These are phyloP conservation scores for Raja brachyura DNA, from an alignment of 2,113 vertebrate species.

Conservation along the genomic window DNA sequence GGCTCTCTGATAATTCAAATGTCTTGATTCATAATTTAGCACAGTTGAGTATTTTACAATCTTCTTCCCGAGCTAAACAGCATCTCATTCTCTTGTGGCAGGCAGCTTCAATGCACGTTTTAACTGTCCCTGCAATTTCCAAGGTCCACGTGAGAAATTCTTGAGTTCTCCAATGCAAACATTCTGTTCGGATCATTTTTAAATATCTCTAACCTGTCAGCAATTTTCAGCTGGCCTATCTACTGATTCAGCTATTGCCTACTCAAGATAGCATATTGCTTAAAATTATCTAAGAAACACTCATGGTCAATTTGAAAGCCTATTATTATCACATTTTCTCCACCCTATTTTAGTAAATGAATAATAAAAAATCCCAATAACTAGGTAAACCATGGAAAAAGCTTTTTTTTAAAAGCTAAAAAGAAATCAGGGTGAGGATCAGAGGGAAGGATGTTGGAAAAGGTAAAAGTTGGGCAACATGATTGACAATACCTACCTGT, in stretches of 20 bases:
- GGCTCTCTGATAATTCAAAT: not conserved
- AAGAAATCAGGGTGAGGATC: not conserved
- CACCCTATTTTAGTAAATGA: too few species aligned
- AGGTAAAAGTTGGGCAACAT: not conserved
- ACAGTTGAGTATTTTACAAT: not conserved
- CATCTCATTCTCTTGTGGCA: not conserved
- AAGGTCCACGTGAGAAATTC: constrained; percentile 17
- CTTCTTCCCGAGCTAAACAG: too few species aligned
- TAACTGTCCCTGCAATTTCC: not conserved
- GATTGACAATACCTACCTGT: not conserved
- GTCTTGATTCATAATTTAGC: not conserved
- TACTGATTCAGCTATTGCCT: not conserved
- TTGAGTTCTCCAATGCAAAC: constrained; percentile 6
- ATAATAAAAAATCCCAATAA: too few species aligned
- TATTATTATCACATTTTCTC: too few species aligned
- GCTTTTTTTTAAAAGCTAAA: not conserved
- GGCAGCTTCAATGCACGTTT: not conserved
- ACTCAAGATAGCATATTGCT: not conserved
- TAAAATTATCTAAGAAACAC: not conserved
- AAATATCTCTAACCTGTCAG: not conserved
- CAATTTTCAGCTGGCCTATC: not conserved
- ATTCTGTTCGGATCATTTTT: not conserved
- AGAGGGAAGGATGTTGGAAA: not conserved
- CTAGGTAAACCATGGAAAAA: not conserved
- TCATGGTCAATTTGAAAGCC: not conserved